Base-by-base conservation (phyloP, 2,113 vertebrate species). In the Rhodinocichla rosea region DNA sequence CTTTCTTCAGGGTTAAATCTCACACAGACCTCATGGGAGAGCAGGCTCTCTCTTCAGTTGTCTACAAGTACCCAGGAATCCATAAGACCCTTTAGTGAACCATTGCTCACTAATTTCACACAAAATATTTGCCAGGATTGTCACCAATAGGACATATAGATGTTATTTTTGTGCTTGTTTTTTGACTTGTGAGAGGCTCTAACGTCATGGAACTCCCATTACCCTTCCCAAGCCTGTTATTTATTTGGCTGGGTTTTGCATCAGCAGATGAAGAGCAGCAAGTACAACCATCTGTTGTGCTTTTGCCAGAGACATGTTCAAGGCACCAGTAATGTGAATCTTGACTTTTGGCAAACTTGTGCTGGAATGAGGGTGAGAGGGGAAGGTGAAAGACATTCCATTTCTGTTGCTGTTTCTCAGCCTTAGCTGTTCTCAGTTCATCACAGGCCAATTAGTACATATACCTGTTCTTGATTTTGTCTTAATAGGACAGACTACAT, bases 101-200 rank as follows among this genome's bases (percentile, higher is more conserved):
- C 47, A 22, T 18, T 83, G 39, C 15, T 90, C 13, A 21, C 22
- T 65, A 6, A 63, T 82, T 75, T 89, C 33, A 40, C 30, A 50
- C 21, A 71, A 74, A 68, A 37, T 74, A 40, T 55, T 89, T 83
- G 17, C 28, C 42, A 59, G 52, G 24, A 63, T 55, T 35, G 30
- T 39, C 49, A 81, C 21, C 7, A 0, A 44, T 27, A 15, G 52
- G 10, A 70, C 7, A 28, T 2, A 42, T 0, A 30, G 3, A 23
- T 21, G 32, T 11, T 63, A 39, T 68, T 69, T 49, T 27, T 1
- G 2, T 53, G 28, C 39, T 52, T 59, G 3, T 19, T 78, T 78
- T 89, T 87, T 71, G 44, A 42, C 52, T 71, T 53, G 24, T 50
- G 75, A 57, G 42, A 16, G 21, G 2, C 7, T 60, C 16, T 73